Percentiles rank a stretch among this genome's conserved stretches.
Conservation (phyloP, 2,113 vertebrate genomes). For the Atlantisia rogersi region DNA sequence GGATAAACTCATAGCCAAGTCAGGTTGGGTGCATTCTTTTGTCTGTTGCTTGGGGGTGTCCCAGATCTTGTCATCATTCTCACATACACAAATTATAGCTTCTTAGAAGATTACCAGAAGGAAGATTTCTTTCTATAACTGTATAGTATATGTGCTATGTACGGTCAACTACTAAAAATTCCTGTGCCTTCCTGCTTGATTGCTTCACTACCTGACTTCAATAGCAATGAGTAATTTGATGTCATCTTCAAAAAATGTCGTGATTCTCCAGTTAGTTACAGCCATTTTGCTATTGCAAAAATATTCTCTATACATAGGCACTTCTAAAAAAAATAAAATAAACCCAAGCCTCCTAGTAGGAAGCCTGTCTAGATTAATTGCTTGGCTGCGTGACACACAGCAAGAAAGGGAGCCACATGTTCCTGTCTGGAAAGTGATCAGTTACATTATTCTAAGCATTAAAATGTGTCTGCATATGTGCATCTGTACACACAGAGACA, state of each 20-base stretch:
- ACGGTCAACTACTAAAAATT: neutral
- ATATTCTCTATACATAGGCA: slow-evolving; percentile 9
- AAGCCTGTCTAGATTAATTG: slow-evolving; percentile 42
- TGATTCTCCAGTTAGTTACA: neutral
- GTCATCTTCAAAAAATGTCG: neutral
- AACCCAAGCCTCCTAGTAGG: slow-evolving; percentile 22
- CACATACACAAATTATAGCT: neutral
- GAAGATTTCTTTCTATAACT: neutral
- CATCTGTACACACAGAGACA: slow-evolving; percentile 24
- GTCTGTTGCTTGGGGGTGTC: neutral
- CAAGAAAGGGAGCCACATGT: slow-evolving; percentile 60
- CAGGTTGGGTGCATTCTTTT: neutral
- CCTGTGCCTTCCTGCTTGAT: neutral
- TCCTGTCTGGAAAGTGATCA: slow-evolving; percentile 63
- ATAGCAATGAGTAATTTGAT: neutral
- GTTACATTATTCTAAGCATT: slow-evolving; percentile 41
- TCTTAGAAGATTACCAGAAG: neutral
- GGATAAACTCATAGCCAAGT: neutral
- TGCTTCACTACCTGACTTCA: neutral
- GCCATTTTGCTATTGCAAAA: slow-evolving; percentile 22
- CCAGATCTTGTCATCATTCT: neutral
- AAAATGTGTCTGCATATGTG: slow-evolving; percentile 20
- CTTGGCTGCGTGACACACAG: slow-evolving; percentile 41
- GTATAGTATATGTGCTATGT: neutral
- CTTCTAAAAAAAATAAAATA: neutral